Evolutionary conservation across 2,113 vertebrate genomes (phyloP).

Genomic region (Ctenodactylus gundi): DNA sequence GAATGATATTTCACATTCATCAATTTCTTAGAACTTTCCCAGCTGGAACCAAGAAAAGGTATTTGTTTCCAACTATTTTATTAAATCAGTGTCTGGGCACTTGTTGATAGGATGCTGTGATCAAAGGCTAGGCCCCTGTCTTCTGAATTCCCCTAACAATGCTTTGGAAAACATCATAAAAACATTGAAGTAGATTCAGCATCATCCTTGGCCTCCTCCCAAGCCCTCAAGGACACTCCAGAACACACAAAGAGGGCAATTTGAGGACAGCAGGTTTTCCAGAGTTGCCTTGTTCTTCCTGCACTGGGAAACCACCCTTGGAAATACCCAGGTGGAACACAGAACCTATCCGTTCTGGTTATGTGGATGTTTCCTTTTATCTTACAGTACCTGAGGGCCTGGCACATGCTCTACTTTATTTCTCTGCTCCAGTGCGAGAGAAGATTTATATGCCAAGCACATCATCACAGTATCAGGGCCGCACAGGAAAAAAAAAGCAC

Average conservation of each 20-base stretch:
- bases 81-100: slow-evolving; percentile 20
- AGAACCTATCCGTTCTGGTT: neutral
- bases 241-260: slow-evolving; percentile 19
- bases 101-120: slow-evolving; percentile 49
- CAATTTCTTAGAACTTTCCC: slow-evolving; percentile 40
- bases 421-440: neutral
- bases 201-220: slow-evolving; percentile 33
- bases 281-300: neutral
- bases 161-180: slow-evolving; percentile 40
- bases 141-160: slow-evolving; percentile 39
- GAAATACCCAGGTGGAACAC: slow-evolving; percentile 26
- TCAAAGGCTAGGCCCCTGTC: slow-evolving; percentile 41
- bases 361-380: slow-evolving; percentile 48
- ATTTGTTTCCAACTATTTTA: slow-evolving; percentile 57
- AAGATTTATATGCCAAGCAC: slow-evolving; percentile 59
- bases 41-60: slow-evolving; percentile 8
- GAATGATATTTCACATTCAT: neutral
- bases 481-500: slow-evolving; percentile 27
- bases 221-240: slow-evolving; percentile 40
- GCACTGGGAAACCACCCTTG: slow-evolving; percentile 26
- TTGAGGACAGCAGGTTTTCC: neutral
- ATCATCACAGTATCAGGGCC: slow-evolving; percentile 7
- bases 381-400: neutral
- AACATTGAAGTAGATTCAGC: slow-evolving; percentile 31
- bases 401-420: neutral